Conservation (phyloP, 2,113 vertebrate species). For the Alligator mississippiensis region DNA sequence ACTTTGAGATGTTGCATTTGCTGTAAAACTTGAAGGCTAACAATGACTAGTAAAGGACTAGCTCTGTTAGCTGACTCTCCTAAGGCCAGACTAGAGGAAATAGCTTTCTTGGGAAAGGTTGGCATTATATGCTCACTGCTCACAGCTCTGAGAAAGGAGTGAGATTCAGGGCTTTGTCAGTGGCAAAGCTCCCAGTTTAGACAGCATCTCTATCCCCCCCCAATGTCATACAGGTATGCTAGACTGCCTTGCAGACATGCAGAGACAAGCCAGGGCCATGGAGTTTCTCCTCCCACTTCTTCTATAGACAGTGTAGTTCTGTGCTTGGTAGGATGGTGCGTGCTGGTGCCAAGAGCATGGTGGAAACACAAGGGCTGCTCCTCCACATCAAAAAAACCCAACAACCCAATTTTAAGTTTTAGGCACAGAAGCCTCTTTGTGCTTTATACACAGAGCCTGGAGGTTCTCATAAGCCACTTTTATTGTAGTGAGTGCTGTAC, state of each 20-base stretch:
- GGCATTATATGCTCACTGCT: not conserved
- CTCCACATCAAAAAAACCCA: too few relatives aligned
- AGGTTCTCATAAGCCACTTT: conserved; percentile 46
- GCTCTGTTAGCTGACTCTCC: not conserved
- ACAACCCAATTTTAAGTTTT: not conserved
- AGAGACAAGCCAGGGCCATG: too few relatives aligned
- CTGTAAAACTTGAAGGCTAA: too few relatives aligned
- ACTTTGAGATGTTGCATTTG: not conserved
- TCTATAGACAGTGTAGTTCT: too few relatives aligned
- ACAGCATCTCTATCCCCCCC: not conserved
- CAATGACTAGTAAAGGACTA: not conserved
- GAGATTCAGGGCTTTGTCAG: not conserved
- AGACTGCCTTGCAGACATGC: not conserved
- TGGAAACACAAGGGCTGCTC: not conserved
- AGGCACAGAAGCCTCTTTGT: fast-evolving
- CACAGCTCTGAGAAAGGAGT: not conserved
- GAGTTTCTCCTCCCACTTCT: not conserved
- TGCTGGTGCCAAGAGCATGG: not conserved
- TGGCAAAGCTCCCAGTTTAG: not conserved
- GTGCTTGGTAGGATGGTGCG: too few relatives aligned
- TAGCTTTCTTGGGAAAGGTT: not conserved
- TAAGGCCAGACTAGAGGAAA: not conserved
- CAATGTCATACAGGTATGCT: not conserved
- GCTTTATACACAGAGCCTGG: not conserved
- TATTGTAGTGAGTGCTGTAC: conserved; percentile 52